Base-by-base conservation (phyloP, 2,797 vertebrate genomes). In the Tachyglossus aculeatus region DNA sequence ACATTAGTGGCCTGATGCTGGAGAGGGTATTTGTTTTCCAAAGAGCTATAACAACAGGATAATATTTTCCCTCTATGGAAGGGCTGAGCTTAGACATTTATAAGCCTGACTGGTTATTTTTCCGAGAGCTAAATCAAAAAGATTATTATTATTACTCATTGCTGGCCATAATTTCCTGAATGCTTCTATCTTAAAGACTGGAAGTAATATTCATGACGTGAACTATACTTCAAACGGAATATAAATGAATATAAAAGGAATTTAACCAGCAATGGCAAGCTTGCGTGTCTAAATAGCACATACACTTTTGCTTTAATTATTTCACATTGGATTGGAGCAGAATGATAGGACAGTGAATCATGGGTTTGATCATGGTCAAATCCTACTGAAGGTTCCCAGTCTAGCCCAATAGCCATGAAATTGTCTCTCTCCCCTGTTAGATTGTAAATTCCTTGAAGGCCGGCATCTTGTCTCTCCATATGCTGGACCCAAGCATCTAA, bases 11-110 rank as follows among this genome's bases (percentile, higher is more conserved):
- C n/a, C n/a, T n/a, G n/a, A n/a, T n/a, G n/a, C n/a, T n/a, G n/a
- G n/a, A n/a, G n/a, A n/a, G n/a, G 3, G 18, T 54, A 50, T 74
- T 83, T 74, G 59, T 84, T 88, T 80, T 67, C 62, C 80, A 57
- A 75, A 48, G 3, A 68, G n/a, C 21, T 60, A 27, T 10, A 75
- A 69, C 66, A 63, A 78, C 63, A 63, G 50, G 69, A 85, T 78
- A 78, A 57, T 70, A 71, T 45, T 73, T 58, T 51, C 22, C n/a
- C n/a, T 67, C 70, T 47, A 47, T 44, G 7, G 41, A 75, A 82
- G 14, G 6, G 67, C 27, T 70, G 31, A 18, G 70, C 13, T 71
- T 82, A 12, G 24, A 21, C 64, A 67, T 72, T 82, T 64, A 66
- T 78, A 78, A 85, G 19, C 37, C 11, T 44, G n/a, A 43, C 47